phyloP scores from a whole-genome alignment of 2,888 invertebrate genomes.

The Agrilus cyanescens region DNA sequence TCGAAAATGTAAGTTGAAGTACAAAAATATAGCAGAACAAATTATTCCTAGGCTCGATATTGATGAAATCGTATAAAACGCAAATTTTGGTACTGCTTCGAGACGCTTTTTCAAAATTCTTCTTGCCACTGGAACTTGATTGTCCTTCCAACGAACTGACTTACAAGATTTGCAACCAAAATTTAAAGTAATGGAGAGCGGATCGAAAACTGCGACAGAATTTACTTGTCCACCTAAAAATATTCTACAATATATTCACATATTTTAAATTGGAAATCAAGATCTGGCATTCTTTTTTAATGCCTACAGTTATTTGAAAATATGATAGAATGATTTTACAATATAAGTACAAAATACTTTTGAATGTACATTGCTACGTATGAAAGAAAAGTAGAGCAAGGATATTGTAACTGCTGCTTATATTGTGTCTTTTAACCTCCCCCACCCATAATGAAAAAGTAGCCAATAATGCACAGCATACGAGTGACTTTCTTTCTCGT shows the following conservation, averaged over 20 bases:
- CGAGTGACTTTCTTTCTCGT: no score
- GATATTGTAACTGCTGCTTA: no score
- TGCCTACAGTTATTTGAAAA: no score
- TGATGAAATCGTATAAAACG: constrained; percentile 61
- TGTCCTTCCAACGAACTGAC: constrained; percentile 60
- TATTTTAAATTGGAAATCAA: neutral
- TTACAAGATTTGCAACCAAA: constrained; percentile 60
- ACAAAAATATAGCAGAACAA: constrained; percentile 61
- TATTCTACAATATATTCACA: constrained; percentile 7
- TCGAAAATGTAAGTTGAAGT: constrained; percentile 73
- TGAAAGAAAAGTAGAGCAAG: no score
- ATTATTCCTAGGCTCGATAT: constrained; percentile 65
- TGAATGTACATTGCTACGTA: no score
- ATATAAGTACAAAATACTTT: no score
- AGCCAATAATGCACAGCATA: no score
- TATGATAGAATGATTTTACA: no score
- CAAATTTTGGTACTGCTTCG: constrained; percentile 64
- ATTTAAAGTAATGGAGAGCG: constrained; percentile 49
- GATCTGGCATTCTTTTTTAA: neutral
- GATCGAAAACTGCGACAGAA: constrained; percentile 60
- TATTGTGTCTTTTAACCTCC: no score
- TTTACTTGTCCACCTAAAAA: constrained; percentile 54
- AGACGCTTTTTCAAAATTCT: constrained; percentile 61
- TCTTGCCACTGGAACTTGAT: constrained; percentile 68
- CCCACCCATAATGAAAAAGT: no score